Base-by-base conservation (phyloP, 2,888 invertebrate species). In the Caenorhabditis drosophilae region DNA sequence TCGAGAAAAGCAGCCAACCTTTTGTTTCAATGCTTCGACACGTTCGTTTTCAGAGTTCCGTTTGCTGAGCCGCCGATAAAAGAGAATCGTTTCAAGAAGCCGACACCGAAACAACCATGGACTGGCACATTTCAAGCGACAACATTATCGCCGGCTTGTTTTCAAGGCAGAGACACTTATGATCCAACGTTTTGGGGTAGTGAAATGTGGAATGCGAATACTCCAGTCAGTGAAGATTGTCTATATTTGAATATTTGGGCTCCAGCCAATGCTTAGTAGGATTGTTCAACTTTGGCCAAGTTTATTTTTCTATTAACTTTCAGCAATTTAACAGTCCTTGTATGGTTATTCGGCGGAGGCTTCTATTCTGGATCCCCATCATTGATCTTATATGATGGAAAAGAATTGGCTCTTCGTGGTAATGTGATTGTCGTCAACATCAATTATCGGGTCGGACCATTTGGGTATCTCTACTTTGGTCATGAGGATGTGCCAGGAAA, bases 151-250 rank as follows among this genome's bases (percentile, higher is more conserved):
- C 75, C 77, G 6, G 76, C 81, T 6, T 81, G 81, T 50, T 75
- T 59, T 56, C 81, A 81, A 61, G 73, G 60, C 18, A 54, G 76
- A n/a, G 77, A 77, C 26, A 44, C 55, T 6, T 78, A 77, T 52
- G 72, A 75, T 38, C 48, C 58, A 11, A 23, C 52, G 18, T 84
- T 84, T 61, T 76, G 83, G 51, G 94, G 94, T 26, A 89, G 92
- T 55, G 90, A 89, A 82, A 92, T 94, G 90, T 95, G 95, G 95
- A 94, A 94, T 86, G 92, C 93, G 42, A 94, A 94, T 84, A 94
- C 93, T 15, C 90, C 89, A 52, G 87, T 92, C 81, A 91, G 89
- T 84, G 95, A 96, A 87, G 94, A 96, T 86, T 96, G 96, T 85
- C 89, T 96, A 52, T 94, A 93, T 85, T 89, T 96, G 77, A 94